Evolutionary conservation across 2,113 vertebrate genomes (phyloP).

Genomic region (Balaeniceps rex): DNA sequence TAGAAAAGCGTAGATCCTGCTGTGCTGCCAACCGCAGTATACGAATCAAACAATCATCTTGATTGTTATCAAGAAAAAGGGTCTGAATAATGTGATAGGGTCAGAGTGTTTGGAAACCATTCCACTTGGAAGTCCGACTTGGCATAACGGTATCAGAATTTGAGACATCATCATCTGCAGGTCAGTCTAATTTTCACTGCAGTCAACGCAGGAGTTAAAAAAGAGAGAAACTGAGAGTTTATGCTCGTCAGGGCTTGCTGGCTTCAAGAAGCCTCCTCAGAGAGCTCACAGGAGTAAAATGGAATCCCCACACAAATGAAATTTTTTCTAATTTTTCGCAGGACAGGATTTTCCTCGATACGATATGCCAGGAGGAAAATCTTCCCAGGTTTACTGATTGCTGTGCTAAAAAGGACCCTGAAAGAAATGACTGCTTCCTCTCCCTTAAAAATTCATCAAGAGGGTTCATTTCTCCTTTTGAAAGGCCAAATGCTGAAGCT

Average conservation of each 20-base stretch:
- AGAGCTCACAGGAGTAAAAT: neutral
- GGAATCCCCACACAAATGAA: neutral
- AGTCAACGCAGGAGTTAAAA: neutral
- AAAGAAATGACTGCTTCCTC: conserved; percentile 51
- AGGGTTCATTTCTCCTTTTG: neutral
- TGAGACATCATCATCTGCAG: neutral
- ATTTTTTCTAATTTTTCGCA: neutral
- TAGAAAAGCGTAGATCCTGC: neutral
- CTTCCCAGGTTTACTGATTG: conserved; percentile 12
- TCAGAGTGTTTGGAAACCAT: neutral
- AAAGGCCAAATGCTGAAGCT: neutral
- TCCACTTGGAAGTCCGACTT: neutral
- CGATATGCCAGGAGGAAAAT: conserved; percentile 54
- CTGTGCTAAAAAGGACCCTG: conserved; percentile 32
- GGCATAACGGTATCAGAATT: too few relatives aligned
- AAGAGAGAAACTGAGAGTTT: neutral
- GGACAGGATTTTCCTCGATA: conserved; percentile 46
- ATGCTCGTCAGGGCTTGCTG: neutral
- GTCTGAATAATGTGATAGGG: too few relatives aligned
- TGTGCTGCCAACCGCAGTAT: too few relatives aligned
- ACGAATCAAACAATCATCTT: fast-evolving
- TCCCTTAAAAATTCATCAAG: neutral
- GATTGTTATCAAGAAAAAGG: too few relatives aligned
- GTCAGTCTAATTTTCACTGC: neutral
- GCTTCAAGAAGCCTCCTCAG: neutral